Conservation (phyloP, 2,113 vertebrate species). For the Plecturocebus donacophilus region DNA sequence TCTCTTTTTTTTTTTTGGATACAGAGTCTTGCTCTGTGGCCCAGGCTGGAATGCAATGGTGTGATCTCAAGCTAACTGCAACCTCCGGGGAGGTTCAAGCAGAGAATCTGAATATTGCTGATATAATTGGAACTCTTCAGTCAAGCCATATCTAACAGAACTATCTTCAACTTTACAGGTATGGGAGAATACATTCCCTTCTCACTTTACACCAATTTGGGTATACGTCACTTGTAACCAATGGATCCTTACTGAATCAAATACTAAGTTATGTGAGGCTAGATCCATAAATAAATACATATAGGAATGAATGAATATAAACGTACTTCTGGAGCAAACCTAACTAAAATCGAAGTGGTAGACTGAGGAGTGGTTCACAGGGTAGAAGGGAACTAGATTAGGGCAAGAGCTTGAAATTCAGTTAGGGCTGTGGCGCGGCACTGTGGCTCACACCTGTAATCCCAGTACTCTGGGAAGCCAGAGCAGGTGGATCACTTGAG, state of each 20-base stretch:
- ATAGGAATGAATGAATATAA: slow-evolving; percentile 3
- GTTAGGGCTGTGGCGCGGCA: neutral
- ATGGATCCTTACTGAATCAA: slow-evolving; percentile 22
- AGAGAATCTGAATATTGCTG: neutral
- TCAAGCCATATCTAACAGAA: slow-evolving; percentile 1
- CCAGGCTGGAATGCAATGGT: neutral
- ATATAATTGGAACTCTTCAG: slow-evolving; percentile 23
- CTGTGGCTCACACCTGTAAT: too few relatives aligned
- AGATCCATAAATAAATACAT: neutral
- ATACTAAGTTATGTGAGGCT: neutral
- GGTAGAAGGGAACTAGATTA: neutral
- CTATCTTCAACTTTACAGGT: neutral
- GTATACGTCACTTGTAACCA: slow-evolving; percentile 9
- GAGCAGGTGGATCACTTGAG: too few relatives aligned
- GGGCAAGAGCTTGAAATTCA: neutral
- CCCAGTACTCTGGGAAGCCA: too few relatives aligned
- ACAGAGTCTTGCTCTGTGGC: neutral
- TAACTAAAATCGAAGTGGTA: neutral
- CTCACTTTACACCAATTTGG: slow-evolving; percentile 19
- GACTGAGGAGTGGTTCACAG: neutral
- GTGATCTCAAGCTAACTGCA: too few relatives aligned
- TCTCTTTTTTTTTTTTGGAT: neutral
- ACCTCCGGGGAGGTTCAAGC: too few relatives aligned
- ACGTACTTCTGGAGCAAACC: neutral
- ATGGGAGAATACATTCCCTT: slow-evolving; percentile 7